These are phyloP conservation scores for Oedothorax gibbosus DNA, from an alignment of 1,140 invertebrate species.

Conservation along the genomic window DNA sequence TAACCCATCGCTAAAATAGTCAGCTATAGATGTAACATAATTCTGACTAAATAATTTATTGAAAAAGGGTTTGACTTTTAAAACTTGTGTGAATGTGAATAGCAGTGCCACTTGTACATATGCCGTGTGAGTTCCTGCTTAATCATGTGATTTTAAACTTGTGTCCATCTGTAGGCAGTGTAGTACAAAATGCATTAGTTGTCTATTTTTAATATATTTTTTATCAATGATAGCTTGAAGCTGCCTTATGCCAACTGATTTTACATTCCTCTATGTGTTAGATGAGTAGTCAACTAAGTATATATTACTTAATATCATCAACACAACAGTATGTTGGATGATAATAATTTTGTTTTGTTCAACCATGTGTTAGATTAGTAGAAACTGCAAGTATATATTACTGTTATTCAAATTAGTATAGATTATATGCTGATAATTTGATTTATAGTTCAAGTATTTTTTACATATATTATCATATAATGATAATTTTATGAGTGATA, in stretches of 20 bases:
- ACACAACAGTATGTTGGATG: too few species aligned
- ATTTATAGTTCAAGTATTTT: too few species aligned
- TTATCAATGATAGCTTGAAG: conserved; percentile 19
- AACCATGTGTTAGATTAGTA: too few species aligned
- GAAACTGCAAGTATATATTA: too few species aligned
- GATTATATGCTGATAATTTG: too few species aligned
- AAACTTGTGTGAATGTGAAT: neutral
- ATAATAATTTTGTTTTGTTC: too few species aligned
- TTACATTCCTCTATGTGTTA: conserved; percentile 21
- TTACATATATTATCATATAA: too few species aligned
- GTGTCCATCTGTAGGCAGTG: neutral
- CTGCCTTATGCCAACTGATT: conserved; percentile 34
- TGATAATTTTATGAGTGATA: too few species aligned
- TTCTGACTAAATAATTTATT: neutral
- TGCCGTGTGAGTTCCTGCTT: conserved; percentile 19
- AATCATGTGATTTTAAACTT: conserved; percentile 29
- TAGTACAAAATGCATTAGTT: conserved; percentile 20
- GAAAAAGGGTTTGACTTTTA: neutral
- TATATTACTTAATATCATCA: too few species aligned
- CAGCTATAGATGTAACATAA: too few species aligned
- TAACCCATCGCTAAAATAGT: too few species aligned
- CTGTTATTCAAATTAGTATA: too few species aligned
- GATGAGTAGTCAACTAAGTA: neutral
- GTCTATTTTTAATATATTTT: conserved; percentile 38
- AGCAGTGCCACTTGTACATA: conserved; percentile 29